Evolutionary conservation across 2,888 invertebrate genomes (phyloP), one percentile per base, ranked within the genome.

Genomic region (Mycogona germanica): DNA sequence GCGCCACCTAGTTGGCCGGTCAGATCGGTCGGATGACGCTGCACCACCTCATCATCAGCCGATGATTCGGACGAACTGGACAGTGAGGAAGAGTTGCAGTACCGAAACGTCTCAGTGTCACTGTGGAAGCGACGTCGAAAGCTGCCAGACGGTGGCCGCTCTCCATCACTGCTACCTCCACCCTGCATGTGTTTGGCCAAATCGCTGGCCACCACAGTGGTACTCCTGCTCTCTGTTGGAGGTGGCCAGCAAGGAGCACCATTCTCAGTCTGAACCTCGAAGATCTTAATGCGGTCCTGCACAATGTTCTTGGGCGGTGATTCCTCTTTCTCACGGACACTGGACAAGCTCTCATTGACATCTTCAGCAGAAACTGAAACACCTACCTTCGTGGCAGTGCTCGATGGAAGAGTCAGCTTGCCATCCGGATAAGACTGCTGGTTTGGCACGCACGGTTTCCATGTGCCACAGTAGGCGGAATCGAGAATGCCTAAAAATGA

Each of bases 61-160:
- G 3, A 25, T 23, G 37, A 29, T 28, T 17, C 21, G 26, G n/a
- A 25, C 30, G 53, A 49, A 41, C 14, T 7, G 9, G 50, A 26
- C 2, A 40, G 40, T 7, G 21, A 23, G 3, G 50, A 38, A 26
- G 50, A 50, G 19, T 28, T 41, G 25, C 26, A 73, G 58, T 73
- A 73, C 1, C 72, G 62, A 17, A 73, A 59, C 1, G 72, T 70
- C 60, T 74, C 74, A 2, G 72, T 70, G 55, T 74, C 73, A 60
- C 72, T 72, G 52, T 55, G 55, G 44, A 55, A 55, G 5, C 47
- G 32, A 4, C 55, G 50, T 17, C 50, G 37, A 38, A 50, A 50
- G 35, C 28, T n/a, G 12, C 26, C 17, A 7, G 47, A 32, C 9
- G n/a, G 17, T 21, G n/a, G n/a, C n/a, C n/a, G n/a, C n/a, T n/a